Evolutionary conservation across 2,113 vertebrate species (phyloP).

Genomic region (Rhizomys pruinosus): DNA sequence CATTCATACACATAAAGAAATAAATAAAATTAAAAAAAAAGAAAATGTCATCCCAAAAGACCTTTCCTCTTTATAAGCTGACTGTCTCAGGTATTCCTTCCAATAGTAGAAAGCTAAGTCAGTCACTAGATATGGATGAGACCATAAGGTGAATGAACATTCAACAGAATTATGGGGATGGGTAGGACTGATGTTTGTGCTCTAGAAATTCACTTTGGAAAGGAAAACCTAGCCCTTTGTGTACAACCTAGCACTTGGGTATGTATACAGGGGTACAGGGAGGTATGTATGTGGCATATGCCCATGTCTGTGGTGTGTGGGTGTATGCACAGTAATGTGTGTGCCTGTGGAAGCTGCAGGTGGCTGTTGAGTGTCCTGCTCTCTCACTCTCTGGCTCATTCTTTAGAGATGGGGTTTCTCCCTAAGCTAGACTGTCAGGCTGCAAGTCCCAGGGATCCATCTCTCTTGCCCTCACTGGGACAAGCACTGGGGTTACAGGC

Average conservation of each 20-base stretch:
- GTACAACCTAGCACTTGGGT: not conserved
- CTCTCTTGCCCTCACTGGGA: no score
- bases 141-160: not conserved
- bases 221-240: not conserved
- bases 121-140: not conserved
- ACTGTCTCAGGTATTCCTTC: not conserved
- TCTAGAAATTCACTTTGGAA: slow-evolving; percentile 21
- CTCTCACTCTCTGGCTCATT: not conserved
- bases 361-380: not conserved
- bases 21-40: no score
- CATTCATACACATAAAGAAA: no score
- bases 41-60: no score
- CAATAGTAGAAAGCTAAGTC: not conserved
- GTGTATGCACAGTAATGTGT: not conserved
- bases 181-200: not conserved
- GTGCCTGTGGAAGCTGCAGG: no score
- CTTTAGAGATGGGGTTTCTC: no score
- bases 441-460: not conserved
- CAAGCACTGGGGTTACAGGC: not conserved
- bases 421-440: no score
- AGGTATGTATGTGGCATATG: not conserved
- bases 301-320: not conserved
- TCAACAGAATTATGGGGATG: not conserved
- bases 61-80: not conserved
- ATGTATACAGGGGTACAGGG: not conserved